These are phyloP conservation scores for Arenicola marina DNA, from an alignment of 2,888 invertebrate species.

Conservation along the genomic window DNA sequence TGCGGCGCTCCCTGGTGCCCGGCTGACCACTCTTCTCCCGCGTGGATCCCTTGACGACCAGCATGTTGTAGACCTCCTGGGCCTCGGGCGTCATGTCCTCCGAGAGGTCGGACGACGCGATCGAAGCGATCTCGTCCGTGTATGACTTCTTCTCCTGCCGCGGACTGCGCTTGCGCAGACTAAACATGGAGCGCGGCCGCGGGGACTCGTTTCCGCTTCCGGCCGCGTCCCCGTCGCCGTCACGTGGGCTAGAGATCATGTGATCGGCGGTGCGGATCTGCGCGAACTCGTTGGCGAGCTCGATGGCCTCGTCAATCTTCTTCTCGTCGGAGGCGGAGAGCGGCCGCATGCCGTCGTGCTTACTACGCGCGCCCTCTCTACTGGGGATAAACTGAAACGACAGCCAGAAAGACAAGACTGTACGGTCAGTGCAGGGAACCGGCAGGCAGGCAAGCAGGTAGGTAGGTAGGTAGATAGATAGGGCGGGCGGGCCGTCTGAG, in stretches of 20 bases:
- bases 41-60: slow-evolving; percentile 74
- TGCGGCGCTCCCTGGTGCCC: slow-evolving; percentile 44
- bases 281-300: slow-evolving; percentile 89
- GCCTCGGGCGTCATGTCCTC: slow-evolving; percentile 71
- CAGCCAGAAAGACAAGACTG: no score
- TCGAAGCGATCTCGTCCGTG: slow-evolving; percentile 54
- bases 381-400: background rate
- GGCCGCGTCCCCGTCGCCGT: background rate
- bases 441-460: no score
- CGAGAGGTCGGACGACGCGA: slow-evolving; percentile 28
- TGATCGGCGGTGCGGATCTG: slow-evolving; percentile 14
- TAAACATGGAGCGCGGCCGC: slow-evolving; percentile 2
- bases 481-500: no score
- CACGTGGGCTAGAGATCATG: background rate
- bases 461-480: no score
- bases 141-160: slow-evolving; percentile 28
- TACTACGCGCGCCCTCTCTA: background rate
- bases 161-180: slow-evolving; percentile 5
- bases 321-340: slow-evolving; percentile 92
- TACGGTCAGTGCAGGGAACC: no score
- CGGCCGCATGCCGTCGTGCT: slow-evolving; percentile 61
- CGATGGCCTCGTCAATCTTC: slow-evolving; percentile 88
- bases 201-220: background rate
- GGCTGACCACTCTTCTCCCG: slow-evolving; percentile 16
- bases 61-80: slow-evolving; percentile 87